A percentile compares a stretch with the other conserved stretches of the same genome.
These are phyloP conservation scores for Drosophila trichaetosa DNA, from an alignment of 2,888 invertebrate genomes.

Conservation along the genomic window DNA sequence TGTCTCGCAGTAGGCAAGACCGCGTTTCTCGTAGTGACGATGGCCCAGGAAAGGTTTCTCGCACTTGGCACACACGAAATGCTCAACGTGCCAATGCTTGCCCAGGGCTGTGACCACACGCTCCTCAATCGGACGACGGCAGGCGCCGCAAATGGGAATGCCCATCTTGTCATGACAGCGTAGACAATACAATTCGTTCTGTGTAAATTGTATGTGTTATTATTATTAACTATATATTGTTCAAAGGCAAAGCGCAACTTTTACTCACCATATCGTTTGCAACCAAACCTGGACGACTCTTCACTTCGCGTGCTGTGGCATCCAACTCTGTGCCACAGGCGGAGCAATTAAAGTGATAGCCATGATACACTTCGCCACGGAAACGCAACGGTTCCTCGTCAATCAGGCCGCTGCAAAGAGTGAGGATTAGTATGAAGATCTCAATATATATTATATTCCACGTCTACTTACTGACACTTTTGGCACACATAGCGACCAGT, in stretches of 20 bases:
- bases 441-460: not conserved
- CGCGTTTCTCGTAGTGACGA: conserved; percentile 99
- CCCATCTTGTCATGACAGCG: conserved; percentile 99
- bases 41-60: conserved; percentile 99
- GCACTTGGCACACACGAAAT: conserved; percentile 99
- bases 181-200: conserved; percentile 98
- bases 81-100: conserved; percentile 99
- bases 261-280: conserved; percentile 92
- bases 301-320: conserved; percentile 97
- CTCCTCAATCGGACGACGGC: conserved; percentile 99
- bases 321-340: conserved; percentile 96
- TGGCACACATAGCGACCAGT: conserved; percentile 98
- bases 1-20: conserved; percentile 99
- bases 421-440: not conserved
- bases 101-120: conserved; percentile 99
- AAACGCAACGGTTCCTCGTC: conserved; percentile 96
- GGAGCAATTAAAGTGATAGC: conserved; percentile 99
- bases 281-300: conserved; percentile 94
- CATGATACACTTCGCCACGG: conserved; percentile 98
- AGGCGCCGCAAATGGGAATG: conserved; percentile 99
- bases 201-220: conserved; percentile 16
- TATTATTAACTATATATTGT: not conserved
- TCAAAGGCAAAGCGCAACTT: not conserved
- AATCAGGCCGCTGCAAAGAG: conserved; percentile 90
- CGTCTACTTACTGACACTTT: conserved; percentile 95